Evolutionary conservation across 2,888 invertebrate species (phyloP).

Genomic region (Latrodectus hesperus): DNA sequence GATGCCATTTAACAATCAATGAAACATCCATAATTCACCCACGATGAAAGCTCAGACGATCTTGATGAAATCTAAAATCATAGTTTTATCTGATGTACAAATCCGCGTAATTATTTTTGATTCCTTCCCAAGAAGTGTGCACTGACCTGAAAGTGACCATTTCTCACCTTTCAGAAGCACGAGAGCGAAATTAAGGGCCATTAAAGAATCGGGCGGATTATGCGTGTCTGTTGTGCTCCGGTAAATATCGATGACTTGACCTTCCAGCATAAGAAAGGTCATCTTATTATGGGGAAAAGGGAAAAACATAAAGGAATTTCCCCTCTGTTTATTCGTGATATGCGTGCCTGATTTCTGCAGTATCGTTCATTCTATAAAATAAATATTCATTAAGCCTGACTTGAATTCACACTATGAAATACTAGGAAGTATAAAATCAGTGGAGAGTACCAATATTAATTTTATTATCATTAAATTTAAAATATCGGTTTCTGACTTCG

Average conservation of each 20-base stretch:
- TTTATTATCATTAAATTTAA: no score
- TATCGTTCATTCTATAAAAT: no score
- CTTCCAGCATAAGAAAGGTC: conserved; percentile 6
- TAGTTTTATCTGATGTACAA: conserved; percentile 12
- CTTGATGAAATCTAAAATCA: conserved; percentile 35
- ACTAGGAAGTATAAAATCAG: no score
- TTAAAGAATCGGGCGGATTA: conserved; percentile 8
- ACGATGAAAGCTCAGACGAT: conserved; percentile 48
- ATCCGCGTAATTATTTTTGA: conserved; percentile 38
- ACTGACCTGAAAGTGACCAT: conserved; percentile 48
- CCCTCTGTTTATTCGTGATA: no score
- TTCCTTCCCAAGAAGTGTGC: neutral
- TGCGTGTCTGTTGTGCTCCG: conserved; percentile 46
- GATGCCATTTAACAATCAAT: conserved; percentile 49
- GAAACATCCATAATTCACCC: conserved; percentile 44
- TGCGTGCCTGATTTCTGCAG: no score
- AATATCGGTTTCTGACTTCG: no score
- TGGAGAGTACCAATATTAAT: no score
- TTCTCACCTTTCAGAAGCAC: conserved; percentile 54
- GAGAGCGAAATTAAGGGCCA: conserved; percentile 46
- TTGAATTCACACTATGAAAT: no score
- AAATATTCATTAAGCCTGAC: no score
- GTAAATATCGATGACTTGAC: conserved; percentile 10
- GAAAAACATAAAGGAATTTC: no score
- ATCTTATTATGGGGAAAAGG: neutral